These are phyloP conservation scores for Thamnophis elegans DNA, from an alignment of 2,797 vertebrate genomes.

Conservation along the genomic window DNA sequence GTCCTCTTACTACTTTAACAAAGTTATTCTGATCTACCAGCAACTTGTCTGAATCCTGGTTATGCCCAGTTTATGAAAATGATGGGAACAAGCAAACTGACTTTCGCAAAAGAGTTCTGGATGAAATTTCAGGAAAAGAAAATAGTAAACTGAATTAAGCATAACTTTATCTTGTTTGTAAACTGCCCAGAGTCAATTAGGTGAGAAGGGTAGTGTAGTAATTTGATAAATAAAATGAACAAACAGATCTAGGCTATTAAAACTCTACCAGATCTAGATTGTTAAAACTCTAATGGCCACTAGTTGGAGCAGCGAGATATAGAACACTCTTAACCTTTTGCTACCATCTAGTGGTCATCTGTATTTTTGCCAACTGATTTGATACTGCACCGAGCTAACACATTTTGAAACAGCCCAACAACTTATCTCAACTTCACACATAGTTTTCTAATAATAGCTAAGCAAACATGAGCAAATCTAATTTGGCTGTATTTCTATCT, in stretches of 20 bases:
- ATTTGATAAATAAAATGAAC: not conserved
- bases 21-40: not conserved
- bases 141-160: not conserved
- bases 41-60: not conserved
- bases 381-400: not conserved
- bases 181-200: not conserved
- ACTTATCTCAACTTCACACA: not conserved
- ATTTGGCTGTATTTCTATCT: not conserved
- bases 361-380: not conserved
- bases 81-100: not conserved
- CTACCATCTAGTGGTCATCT: not conserved
- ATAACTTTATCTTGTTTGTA: not conserved
- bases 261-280: not conserved
- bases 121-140: not conserved
- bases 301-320: not conserved
- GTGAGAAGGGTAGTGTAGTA: not conserved
- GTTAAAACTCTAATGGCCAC: not conserved
- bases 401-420: not conserved
- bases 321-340: not conserved
- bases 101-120: not conserved
- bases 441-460: not conserved
- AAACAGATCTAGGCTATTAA: not conserved
- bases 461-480: not conserved
- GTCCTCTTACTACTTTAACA: not conserved
- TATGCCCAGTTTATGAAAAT: not conserved